Base-by-base conservation (phyloP, 2,797 vertebrate species). In the Macropus fuliginosus region DNA sequence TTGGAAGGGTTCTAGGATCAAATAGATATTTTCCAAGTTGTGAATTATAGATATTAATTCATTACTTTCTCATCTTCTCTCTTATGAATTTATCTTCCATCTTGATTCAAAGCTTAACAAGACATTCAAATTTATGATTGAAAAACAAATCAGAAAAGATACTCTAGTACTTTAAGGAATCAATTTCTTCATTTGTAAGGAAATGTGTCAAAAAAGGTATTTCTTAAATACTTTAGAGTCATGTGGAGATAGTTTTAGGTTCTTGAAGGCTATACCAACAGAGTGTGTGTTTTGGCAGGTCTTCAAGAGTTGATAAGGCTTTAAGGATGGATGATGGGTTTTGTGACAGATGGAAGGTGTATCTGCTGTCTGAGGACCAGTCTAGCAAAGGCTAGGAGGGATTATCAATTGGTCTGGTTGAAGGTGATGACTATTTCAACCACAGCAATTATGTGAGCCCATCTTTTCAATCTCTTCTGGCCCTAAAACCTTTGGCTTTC, bases 91-190 rank as follows among this genome's bases (percentile, higher is more conserved):
- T 95, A 54, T 91, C 95, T 94, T 92, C 90, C 93, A 90, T 24
- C 52, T 95, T 90, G 91, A 96, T 93, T 91, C 74, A 92, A 97
- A 97, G 90, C 11, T 46, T 57, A 95, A 92, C 91, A 89, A 92
- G 91, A 91, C 93, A 91, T 56, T 91, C 97, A 90, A 62, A 54
- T 55, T 94, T 66, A 54, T 55, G 74, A 13, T 94, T 92, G 66
- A 95, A 91, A 90, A 94, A 55, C 0, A 54, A 56, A 91, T 34
- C 56, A 57, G 29, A 52, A 56, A 62, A 94, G 55, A 57, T 14
- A 29, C 74, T 40, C n/a, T 56, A 14, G 66, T 54, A 54, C 52
- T 81, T 81, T 46, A 81, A 46, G 31, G 31, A 34, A n/a, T 66
- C 59, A 34, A 13, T 66, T 66, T 66, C 59, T 66, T 13, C 13